phyloP scores from a whole-genome alignment of 2,888 invertebrate species.

The Platycnemis pennipes region DNA sequence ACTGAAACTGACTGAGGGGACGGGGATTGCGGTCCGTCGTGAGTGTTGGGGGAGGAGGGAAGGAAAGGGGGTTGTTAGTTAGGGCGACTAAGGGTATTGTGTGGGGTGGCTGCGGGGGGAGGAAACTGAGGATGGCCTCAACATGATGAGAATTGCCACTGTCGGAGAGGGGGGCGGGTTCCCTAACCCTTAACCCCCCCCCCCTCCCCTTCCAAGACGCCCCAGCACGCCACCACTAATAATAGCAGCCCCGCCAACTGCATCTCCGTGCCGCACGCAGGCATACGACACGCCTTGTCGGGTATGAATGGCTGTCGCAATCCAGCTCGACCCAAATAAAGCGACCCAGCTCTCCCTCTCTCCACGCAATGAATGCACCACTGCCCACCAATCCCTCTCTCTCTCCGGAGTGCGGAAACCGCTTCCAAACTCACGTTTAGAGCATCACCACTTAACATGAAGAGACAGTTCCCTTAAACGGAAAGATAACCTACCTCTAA shows the following conservation, averaged over 20 bases:
- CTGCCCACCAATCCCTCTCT: background rate
- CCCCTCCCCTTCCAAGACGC: background rate
- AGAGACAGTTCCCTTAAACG: background rate
- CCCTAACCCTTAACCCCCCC: background rate
- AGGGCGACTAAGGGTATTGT: background rate
- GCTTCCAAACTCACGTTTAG: background rate
- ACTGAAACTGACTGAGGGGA: background rate
- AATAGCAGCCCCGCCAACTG: background rate
- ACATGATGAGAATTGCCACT: background rate
- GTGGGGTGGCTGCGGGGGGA: background rate
- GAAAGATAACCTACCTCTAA: too few relatives aligned
- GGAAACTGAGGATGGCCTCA: background rate
- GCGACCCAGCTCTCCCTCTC: background rate
- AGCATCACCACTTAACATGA: background rate
- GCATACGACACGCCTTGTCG: background rate
- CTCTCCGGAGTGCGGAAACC: background rate
- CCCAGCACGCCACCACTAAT: constrained; percentile 19
- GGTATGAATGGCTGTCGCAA: background rate
- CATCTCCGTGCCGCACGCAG: background rate
- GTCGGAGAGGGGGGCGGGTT: background rate
- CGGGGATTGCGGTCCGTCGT: background rate
- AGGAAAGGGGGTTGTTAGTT: background rate
- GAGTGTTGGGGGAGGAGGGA: background rate
- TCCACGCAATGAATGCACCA: background rate
- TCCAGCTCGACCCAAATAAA: background rate